Conservation (phyloP, 2,888 invertebrate genomes). For the Rhabditoides inermis region DNA sequence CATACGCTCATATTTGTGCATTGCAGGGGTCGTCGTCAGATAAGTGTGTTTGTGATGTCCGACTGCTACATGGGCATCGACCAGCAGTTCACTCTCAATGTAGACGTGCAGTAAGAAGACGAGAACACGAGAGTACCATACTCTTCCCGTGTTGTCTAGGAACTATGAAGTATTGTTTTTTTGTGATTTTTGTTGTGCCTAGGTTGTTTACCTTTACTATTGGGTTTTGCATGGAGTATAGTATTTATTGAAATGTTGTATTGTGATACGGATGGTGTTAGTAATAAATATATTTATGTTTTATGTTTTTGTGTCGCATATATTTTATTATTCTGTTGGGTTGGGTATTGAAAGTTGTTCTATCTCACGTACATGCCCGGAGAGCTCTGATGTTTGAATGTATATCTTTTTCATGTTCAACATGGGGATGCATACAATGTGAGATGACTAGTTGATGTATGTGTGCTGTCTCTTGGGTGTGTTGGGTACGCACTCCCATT, state of each 20-base stretch:
- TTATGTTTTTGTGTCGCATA: no score
- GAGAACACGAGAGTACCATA: not conserved
- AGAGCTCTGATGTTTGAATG: no score
- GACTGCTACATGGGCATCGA: conserved; percentile 48
- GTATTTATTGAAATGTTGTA: not conserved
- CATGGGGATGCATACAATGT: no score
- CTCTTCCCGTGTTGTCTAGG: not conserved
- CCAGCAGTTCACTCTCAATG: conserved; percentile 34
- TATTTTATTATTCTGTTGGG: no score
- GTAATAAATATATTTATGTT: not conserved
- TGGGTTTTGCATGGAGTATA: not conserved
- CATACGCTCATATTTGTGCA: not conserved
- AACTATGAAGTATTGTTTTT: no score
- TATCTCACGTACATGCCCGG: no score
- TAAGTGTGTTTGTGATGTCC: conserved; percentile 34
- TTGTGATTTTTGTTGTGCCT: no score
- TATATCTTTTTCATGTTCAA: no score
- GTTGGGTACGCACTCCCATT: no score
- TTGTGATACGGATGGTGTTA: not conserved
- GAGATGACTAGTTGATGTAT: no score
- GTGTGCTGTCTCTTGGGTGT: no score
- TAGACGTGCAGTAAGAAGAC: conserved; percentile 7
- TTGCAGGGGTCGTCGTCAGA: conserved; percentile 29
- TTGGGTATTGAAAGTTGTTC: not conserved
- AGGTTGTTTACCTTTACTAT: no score